Evolutionary conservation across 2,113 vertebrate species (phyloP).

Genomic region (Chaenocephalus aceratus): DNA sequence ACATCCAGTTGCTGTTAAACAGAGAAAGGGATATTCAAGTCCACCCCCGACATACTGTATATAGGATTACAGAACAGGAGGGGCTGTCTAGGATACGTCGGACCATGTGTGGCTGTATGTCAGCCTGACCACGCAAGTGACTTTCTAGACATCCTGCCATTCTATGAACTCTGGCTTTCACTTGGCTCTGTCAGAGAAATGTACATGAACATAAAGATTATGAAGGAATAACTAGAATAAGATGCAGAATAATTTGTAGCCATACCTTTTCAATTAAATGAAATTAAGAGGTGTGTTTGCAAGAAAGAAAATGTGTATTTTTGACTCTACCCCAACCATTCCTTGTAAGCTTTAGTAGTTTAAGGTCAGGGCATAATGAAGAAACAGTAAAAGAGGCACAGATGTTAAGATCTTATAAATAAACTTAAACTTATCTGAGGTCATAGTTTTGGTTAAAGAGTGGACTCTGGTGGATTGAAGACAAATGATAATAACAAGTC

Average conservation of each 20-base stretch:
- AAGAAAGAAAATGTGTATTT: neutral
- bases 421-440: neutral
- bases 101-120: constrained; percentile 22
- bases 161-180: no score
- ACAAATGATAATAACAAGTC: neutral
- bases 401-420: neutral
- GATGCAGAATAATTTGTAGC: neutral
- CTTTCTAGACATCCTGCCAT: neutral
- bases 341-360: neutral
- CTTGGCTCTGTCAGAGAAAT: neutral
- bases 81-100: neutral
- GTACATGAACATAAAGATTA: no score
- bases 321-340: neutral
- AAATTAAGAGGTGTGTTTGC: no score
- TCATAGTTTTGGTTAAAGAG: neutral
- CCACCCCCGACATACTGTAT: constrained; percentile 10
- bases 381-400: neutral
- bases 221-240: neutral
- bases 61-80: constrained; percentile 21
- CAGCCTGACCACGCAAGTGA: neutral
- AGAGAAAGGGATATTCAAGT: neutral
- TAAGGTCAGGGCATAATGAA: neutral
- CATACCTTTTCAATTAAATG: neutral
- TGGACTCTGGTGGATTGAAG: constrained; percentile 1
- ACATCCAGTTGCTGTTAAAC: neutral